Conservation (phyloP, 2,888 invertebrate species). For the Oscheius sp. region DNA sequence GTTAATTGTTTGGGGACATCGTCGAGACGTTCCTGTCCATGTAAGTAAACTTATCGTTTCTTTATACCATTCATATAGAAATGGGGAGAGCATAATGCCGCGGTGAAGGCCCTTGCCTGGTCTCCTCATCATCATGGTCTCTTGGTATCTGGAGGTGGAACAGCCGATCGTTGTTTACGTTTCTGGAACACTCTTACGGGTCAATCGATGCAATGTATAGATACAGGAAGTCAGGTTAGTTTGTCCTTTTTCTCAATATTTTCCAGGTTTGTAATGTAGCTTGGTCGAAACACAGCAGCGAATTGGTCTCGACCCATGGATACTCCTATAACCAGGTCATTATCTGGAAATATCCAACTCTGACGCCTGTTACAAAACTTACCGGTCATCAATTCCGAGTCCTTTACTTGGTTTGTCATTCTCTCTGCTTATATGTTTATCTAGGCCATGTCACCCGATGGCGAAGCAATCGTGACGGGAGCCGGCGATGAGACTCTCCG, state of each 20-base stretch:
- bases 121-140: slow-evolving; percentile 97
- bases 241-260: slow-evolving; percentile 44
- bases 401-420: slow-evolving; percentile 78
- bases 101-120: slow-evolving; percentile 96
- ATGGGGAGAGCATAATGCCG: slow-evolving; percentile 85
- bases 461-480: slow-evolving; percentile 97
- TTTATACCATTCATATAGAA: neutral
- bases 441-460: slow-evolving; percentile 91
- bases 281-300: slow-evolving; percentile 98
- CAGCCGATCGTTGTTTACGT: slow-evolving; percentile 79
- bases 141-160: slow-evolving; percentile 97
- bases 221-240: slow-evolving; percentile 96
- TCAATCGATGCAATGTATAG: slow-evolving; percentile 96
- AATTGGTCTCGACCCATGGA: slow-evolving; percentile 94
- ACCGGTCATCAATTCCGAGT: slow-evolving; percentile 96
- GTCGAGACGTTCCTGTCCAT: slow-evolving; percentile 78
- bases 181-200: slow-evolving; percentile 99
- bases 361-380: slow-evolving; percentile 94
- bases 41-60: slow-evolving; percentile 16
- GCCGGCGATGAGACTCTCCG: slow-evolving; percentile 97
- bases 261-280: slow-evolving; percentile 92
- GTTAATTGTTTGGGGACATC: slow-evolving; percentile 89
- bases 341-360: slow-evolving; percentile 97
- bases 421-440: neutral
- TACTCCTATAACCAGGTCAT: slow-evolving; percentile 98